Percentiles rank a stretch among this genome's conserved stretches.
phyloP scores from a whole-genome alignment of 2,113 vertebrate genomes.

The Serinus canaria region DNA sequence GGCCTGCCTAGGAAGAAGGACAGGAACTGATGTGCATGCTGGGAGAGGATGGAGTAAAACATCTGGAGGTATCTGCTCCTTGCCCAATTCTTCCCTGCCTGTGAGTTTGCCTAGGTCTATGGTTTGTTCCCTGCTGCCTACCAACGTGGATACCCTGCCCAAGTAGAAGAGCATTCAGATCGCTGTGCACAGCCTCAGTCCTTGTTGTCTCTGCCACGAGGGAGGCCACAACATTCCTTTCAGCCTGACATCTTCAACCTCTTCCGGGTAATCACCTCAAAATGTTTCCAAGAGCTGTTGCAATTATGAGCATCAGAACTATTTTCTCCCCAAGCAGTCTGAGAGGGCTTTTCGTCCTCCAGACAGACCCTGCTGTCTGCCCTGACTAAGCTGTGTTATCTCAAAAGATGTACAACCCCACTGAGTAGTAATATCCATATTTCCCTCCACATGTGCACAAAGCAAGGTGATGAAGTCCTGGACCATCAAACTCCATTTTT shows the following conservation, averaged over 20 bases:
- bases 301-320: neutral
- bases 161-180: slow-evolving; percentile 36
- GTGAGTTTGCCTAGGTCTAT: slow-evolving; percentile 40
- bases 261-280: slow-evolving; percentile 1
- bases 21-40: neutral
- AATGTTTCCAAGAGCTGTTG: neutral
- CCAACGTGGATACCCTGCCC: slow-evolving; percentile 25
- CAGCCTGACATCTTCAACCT: slow-evolving; percentile 51
- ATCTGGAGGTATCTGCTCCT: neutral
- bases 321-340: neutral
- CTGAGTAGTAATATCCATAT: neutral
- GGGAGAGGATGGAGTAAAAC: neutral
- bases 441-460: neutral
- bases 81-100: neutral
- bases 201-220: neutral
- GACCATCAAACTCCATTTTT: neutral
- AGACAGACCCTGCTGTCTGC: neutral
- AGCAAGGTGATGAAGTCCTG: neutral
- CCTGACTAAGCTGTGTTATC: neutral
- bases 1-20: neutral
- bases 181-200: neutral
- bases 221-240: neutral
- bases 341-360: neutral
- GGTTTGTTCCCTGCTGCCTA: slow-evolving; percentile 38
- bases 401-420: neutral